Conservation (phyloP, 2,113 vertebrate species). For the Aphyosemion australe region DNA sequence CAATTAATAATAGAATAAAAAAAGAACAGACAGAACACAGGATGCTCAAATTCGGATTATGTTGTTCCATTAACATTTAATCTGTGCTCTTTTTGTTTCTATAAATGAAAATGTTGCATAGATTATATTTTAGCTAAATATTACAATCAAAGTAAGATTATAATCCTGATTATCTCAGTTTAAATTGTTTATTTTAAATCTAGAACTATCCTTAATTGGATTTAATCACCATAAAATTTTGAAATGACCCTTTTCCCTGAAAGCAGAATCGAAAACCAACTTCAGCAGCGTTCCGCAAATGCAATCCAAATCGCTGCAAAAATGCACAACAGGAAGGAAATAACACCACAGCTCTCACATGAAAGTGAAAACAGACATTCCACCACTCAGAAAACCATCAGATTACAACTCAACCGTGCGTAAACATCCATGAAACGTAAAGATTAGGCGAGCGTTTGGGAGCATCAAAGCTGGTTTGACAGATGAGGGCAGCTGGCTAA, state of each 20-base stretch:
- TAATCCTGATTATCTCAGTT: too few species aligned
- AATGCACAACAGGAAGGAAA: not conserved
- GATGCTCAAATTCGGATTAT: too few species aligned
- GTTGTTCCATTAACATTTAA: too few species aligned
- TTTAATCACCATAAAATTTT: not conserved
- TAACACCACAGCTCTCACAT: not conserved
- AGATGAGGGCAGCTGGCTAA: constrained; percentile 52
- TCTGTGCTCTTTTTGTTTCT: too few species aligned
- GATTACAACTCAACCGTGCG: too few species aligned
- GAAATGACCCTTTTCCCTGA: not conserved
- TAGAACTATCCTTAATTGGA: not conserved
- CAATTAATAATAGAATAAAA: too few species aligned
- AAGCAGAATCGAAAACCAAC: not conserved
- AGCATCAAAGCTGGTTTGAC: constrained; percentile 32
- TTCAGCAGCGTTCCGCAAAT: not conserved
- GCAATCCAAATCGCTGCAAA: constrained; percentile 23
- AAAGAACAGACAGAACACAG: too few species aligned
- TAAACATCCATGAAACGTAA: not conserved
- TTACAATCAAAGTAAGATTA: too few species aligned
- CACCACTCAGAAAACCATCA: not conserved
- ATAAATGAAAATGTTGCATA: too few species aligned
- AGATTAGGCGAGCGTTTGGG: not conserved
- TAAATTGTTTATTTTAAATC: not conserved
- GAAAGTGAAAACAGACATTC: not conserved
- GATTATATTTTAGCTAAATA: too few species aligned